phyloP scores from a whole-genome alignment of 2,888 invertebrate species.

The Yponomeuta cagnagella region DNA sequence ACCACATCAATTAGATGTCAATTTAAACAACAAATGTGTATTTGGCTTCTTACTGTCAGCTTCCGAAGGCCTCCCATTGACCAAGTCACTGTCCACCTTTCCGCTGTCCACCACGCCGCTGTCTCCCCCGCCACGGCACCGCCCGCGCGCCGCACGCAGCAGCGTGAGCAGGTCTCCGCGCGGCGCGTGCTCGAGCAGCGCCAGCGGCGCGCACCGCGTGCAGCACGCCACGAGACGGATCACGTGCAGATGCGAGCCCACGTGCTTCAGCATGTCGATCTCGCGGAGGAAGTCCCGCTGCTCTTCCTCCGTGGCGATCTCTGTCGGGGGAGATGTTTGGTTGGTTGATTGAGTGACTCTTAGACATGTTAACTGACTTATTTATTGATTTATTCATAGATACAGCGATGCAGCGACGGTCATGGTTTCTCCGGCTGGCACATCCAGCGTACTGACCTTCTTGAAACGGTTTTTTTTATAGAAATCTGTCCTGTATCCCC shows the following conservation, averaged over 20 bases:
- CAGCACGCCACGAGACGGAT: constrained; percentile 85
- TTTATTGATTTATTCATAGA: no score
- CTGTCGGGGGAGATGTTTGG: constrained; percentile 42
- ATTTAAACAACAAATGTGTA: neutral
- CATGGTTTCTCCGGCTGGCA: constrained; percentile 60
- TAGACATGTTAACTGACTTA: no score
- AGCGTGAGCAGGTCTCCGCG: constrained; percentile 84
- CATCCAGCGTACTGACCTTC: constrained; percentile 46
- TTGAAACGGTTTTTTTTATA: neutral
- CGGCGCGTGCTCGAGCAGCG: constrained; percentile 86
- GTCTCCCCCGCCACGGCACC: constrained; percentile 38
- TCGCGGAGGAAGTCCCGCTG: constrained; percentile 84
- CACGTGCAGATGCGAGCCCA: constrained; percentile 85
- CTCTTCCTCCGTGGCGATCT: constrained; percentile 74
- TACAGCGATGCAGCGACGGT: constrained; percentile 76
- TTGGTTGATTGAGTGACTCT: no score
- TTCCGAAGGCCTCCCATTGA: constrained; percentile 62
- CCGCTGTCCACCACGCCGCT: constrained; percentile 30
- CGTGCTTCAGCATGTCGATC: constrained; percentile 85
- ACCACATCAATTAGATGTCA: neutral
- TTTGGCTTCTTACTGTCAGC: constrained; percentile 43
- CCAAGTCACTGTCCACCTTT: constrained; percentile 43
- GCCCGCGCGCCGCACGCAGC: constrained; percentile 67
- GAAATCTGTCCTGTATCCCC: neutral
- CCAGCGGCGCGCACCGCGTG: constrained; percentile 81